Conservation (phyloP, 2,797 vertebrate genomes). For the Xenops minutus region DNA sequence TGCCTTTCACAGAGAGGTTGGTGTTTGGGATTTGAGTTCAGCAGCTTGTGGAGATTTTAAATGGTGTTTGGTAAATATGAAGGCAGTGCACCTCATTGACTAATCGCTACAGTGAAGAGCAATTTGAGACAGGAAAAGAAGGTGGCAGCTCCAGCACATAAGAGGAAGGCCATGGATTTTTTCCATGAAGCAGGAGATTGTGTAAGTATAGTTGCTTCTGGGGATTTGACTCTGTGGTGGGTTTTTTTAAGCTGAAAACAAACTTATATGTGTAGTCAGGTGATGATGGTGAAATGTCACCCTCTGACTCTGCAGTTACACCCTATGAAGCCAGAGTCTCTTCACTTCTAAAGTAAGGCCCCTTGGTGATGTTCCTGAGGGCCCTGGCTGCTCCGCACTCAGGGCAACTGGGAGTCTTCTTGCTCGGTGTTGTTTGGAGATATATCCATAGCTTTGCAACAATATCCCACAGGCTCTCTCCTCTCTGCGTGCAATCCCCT, state of each 20-base stretch:
- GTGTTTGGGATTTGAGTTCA: not conserved
- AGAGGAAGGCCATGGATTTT: not conserved
- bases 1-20: rapidly evolving
- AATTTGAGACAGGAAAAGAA: not conserved
- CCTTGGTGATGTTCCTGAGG: rapidly evolving
- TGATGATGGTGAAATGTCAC: rapidly evolving
- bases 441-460: rapidly evolving
- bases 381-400: not conserved
- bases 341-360: not conserved
- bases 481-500: rapidly evolving
- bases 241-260: not conserved
- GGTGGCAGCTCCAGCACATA: rapidly evolving
- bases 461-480: not conserved
- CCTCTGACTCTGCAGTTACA: not conserved
- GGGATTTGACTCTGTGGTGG: not conserved
- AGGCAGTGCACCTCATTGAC: rapidly evolving
- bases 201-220: not conserved
- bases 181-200: not conserved
- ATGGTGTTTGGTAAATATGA: rapidly evolving
- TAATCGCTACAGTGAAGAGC: not conserved
- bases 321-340: not conserved
- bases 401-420: not conserved
- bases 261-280: rapidly evolving
- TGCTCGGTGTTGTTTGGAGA: rapidly evolving
- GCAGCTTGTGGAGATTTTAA: not conserved